phyloP scores from a whole-genome alignment of 2,113 vertebrate genomes.

The Campylomormyrus tamandua region DNA sequence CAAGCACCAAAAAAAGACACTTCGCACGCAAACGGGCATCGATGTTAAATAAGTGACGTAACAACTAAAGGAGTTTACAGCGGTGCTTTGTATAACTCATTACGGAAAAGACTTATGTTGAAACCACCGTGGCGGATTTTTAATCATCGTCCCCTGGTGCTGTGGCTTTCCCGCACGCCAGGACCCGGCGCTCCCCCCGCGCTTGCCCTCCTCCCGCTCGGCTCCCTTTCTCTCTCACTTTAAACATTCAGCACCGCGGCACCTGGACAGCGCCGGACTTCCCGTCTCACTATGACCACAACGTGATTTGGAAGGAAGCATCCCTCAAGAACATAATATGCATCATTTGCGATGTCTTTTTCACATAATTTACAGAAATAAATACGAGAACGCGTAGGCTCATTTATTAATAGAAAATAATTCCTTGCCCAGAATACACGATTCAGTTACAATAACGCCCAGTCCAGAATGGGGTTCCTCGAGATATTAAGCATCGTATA shows the following conservation, averaged over 20 bases:
- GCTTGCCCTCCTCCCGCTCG: background rate
- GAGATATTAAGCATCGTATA: background rate
- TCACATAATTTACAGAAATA: background rate
- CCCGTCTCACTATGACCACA: background rate
- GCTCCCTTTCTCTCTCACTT: background rate
- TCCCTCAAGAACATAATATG: background rate
- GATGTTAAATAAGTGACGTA: background rate
- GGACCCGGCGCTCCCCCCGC: background rate
- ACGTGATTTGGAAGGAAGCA: background rate
- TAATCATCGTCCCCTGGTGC: slow-evolving; percentile 5
- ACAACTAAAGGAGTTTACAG: background rate
- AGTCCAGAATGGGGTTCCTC: background rate
- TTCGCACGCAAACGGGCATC: background rate
- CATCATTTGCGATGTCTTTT: background rate
- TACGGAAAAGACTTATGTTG: slow-evolving; percentile 11
- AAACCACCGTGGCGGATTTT: slow-evolving; percentile 19
- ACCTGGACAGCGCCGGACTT: background rate
- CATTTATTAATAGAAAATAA: background rate
- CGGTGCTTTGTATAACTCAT: background rate
- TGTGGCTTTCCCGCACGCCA: background rate
- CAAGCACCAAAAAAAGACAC: background rate
- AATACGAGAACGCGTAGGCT: background rate
- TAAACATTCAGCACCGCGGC: slow-evolving; percentile 16
- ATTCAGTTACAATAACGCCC: background rate
- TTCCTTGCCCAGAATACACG: background rate